Evolutionary conservation across 64 coral and sea anemone genomes (phyloP).

Genomic region (Trachythela sp.): DNA sequence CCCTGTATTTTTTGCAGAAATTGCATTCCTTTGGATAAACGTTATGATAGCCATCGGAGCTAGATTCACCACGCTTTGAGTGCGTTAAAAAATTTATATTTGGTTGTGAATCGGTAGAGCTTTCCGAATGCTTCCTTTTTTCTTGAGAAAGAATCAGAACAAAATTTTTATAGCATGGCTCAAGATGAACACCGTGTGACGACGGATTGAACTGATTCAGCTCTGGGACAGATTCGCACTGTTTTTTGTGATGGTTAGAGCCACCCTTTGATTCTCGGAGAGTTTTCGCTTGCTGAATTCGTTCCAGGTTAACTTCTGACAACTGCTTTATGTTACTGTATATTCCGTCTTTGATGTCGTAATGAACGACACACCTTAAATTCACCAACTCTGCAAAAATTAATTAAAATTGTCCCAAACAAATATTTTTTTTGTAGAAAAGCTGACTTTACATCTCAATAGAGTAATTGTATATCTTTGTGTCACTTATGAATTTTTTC

Average conservation of each 20-base stretch:
- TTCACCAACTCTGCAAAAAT: not conserved
- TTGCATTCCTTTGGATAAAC: constrained; percentile 17
- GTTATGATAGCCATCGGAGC: not conserved
- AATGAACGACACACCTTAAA: not conserved
- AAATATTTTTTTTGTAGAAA: too few species aligned
- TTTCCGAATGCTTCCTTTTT: not conserved
- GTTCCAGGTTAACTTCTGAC: not conserved
- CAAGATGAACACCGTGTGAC: not conserved
- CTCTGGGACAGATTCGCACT: not conserved
- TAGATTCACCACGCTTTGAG: not conserved
- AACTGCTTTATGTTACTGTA: not conserved
- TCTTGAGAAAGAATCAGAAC: not conserved
- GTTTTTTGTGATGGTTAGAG: not conserved
- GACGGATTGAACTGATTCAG: not conserved
- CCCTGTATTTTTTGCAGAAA: not conserved
- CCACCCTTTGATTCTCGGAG: not conserved
- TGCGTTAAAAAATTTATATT: not conserved
- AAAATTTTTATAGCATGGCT: too few species aligned
- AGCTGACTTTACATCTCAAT: too few species aligned
- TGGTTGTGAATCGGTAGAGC: not conserved
- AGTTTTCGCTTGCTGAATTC: not conserved
- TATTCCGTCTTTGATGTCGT: not conserved
- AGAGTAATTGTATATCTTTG: too few species aligned
- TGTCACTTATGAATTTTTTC: too few species aligned
- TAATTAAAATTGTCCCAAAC: too few species aligned